phyloP scores from a whole-genome alignment of 2,888 invertebrate genomes.

The Spisula subtruncata region DNA sequence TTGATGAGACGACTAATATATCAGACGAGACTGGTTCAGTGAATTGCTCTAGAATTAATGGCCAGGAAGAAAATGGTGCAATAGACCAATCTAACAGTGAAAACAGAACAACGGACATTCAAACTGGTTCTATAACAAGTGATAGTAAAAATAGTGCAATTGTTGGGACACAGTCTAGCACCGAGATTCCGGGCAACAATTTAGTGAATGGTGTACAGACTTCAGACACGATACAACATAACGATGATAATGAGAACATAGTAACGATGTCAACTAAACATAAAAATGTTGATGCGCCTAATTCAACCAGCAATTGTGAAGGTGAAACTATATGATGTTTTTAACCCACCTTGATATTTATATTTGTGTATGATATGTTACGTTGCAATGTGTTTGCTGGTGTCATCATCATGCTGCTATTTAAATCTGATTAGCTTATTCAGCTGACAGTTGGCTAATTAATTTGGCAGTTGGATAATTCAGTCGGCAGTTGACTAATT shows the following conservation, averaged over 20 bases:
- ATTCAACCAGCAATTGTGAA: not conserved
- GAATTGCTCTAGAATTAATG: conserved; percentile 22
- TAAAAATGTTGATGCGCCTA: not conserved
- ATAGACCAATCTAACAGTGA: conserved; percentile 57
- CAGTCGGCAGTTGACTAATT: too few species aligned
- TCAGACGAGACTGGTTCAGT: conserved; percentile 6
- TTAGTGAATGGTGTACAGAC: conserved; percentile 30
- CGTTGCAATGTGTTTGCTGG: not conserved
- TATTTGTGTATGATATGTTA: not conserved
- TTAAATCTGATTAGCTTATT: too few species aligned
- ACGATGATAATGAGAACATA: conserved; percentile 51
- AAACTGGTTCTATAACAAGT: conserved; percentile 36
- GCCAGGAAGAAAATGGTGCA: conserved; percentile 52
- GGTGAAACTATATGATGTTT: not conserved
- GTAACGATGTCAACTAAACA: conserved; percentile 36
- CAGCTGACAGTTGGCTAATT: too few species aligned
- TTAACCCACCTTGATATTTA: conserved; percentile 31
- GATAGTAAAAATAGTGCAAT: conserved; percentile 47
- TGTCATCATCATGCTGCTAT: not conserved
- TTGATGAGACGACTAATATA: conserved; percentile 33
- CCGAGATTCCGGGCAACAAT: not conserved
- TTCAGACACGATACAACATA: not conserved
- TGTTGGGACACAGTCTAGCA: conserved; percentile 42
- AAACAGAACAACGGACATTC: conserved; percentile 29
- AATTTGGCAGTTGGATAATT: too few species aligned